Percentiles rank a stretch among this genome's conserved stretches.
Conservation (phyloP, 2,888 invertebrate species). For the Conistra vaccinii region DNA sequence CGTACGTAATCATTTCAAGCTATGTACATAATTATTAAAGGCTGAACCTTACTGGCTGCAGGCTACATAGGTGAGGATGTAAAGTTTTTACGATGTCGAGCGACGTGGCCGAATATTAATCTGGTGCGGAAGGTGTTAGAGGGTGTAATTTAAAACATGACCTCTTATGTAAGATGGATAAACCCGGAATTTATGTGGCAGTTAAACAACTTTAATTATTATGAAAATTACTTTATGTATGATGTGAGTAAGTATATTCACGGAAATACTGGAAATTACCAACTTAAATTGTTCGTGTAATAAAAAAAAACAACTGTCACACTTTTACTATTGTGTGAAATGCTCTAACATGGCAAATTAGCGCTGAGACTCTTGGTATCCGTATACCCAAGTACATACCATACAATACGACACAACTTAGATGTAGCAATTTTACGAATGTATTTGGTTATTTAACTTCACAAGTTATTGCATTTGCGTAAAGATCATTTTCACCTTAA, state of each 20-base stretch:
- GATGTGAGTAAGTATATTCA: not conserved
- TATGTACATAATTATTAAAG: conserved; percentile 6
- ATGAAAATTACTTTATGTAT: not conserved
- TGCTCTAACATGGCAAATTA: no score
- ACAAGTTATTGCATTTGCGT: no score
- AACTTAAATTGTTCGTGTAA: no score
- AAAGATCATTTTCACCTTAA: no score
- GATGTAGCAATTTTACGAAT: no score
- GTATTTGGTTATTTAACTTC: no score
- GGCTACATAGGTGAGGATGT: conserved; percentile 19
- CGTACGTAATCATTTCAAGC: conserved; percentile 45
- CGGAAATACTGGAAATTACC: no score
- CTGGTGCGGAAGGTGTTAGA: conserved; percentile 34
- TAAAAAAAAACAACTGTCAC: no score
- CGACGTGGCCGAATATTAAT: conserved; percentile 60
- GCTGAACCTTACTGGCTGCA: not conserved
- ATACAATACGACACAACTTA: no score
- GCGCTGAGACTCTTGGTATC: no score
- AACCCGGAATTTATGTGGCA: not conserved
- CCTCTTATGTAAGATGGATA: not conserved
- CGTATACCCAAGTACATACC: no score
- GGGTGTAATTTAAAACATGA: conserved; percentile 34
- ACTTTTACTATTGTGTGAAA: no score
- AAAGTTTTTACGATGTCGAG: conserved; percentile 65
- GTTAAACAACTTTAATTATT: conserved; percentile 10